A percentile compares a stretch with the other conserved stretches of the same genome.
phyloP scores from a whole-genome alignment of 2,113 vertebrate genomes.

The Acinonyx jubatus region DNA sequence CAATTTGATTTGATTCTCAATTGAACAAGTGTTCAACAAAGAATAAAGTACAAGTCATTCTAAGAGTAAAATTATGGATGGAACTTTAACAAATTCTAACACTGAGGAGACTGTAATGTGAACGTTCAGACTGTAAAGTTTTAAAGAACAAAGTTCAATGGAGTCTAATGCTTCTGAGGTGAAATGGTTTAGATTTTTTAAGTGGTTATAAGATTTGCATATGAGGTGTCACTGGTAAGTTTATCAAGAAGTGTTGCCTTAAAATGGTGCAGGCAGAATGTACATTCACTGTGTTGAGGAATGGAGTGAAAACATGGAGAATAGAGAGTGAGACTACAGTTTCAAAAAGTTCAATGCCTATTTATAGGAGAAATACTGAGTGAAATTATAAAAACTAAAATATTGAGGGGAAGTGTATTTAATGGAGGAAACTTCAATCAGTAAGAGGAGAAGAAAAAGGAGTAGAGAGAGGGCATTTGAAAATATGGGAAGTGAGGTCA shows the following conservation, averaged over 20 bases:
- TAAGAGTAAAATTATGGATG: background rate
- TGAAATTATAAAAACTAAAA: background rate
- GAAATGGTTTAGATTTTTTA: background rate
- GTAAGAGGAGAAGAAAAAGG: background rate
- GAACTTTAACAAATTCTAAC: background rate
- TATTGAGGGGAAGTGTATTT: background rate
- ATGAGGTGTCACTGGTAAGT: background rate
- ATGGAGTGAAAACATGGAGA: background rate
- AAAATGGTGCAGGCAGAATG: accelerated
- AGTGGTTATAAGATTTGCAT: background rate
- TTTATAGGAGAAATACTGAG: background rate
- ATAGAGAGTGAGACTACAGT: background rate
- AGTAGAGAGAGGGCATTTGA: background rate
- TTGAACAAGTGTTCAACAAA: background rate
- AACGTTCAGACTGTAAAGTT: background rate
- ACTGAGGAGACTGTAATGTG: background rate
- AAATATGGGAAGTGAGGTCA: background rate
- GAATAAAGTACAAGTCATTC: background rate
- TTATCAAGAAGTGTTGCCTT: background rate
- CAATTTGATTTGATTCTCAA: background rate
- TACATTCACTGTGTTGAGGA: background rate
- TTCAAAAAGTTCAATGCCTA: background rate
- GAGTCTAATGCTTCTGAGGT: background rate
- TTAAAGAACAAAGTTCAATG: background rate
- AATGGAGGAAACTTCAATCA: background rate